phyloP scores from a whole-genome alignment of 2,113 vertebrate species.

The Epinephelus fuscoguttatus region DNA sequence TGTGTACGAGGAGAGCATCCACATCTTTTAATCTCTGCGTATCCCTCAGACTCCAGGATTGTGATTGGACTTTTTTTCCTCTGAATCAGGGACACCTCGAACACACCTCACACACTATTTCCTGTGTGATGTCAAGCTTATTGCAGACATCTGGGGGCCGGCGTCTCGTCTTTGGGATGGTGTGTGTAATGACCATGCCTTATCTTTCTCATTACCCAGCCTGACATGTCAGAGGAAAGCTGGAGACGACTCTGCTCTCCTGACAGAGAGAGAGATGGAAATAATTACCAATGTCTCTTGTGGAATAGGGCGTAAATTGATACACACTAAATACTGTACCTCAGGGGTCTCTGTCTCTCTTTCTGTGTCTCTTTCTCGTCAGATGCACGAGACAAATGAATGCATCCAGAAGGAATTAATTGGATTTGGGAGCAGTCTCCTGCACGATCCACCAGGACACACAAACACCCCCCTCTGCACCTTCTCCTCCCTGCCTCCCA shows the following conservation, averaged over 20 bases:
- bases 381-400: constrained; percentile 81
- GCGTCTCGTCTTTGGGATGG: constrained; percentile 44
- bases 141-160: constrained; percentile 54
- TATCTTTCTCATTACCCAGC: constrained; percentile 73
- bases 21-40: background rate
- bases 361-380: constrained; percentile 53
- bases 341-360: constrained; percentile 55
- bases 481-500: constrained; percentile 33
- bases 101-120: constrained; percentile 27
- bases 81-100: constrained; percentile 29
- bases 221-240: constrained; percentile 67
- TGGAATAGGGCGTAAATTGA: constrained; percentile 82
- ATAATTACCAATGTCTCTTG: constrained; percentile 82
- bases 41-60: constrained; percentile 10
- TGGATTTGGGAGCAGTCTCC: constrained; percentile 83
- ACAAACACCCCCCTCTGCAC: constrained; percentile 64
- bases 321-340: constrained; percentile 81
- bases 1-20: background rate
- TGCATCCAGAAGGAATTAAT: constrained; percentile 85
- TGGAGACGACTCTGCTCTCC: constrained; percentile 56
- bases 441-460: constrained; percentile 79
- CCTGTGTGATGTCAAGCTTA: constrained; percentile 50
- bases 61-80: background rate
- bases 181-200: constrained; percentile 72
- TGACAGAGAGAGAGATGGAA: constrained; percentile 71